Conservation (phyloP, 2,797 vertebrate species). For the Microctenopoma steveboyesi region DNA sequence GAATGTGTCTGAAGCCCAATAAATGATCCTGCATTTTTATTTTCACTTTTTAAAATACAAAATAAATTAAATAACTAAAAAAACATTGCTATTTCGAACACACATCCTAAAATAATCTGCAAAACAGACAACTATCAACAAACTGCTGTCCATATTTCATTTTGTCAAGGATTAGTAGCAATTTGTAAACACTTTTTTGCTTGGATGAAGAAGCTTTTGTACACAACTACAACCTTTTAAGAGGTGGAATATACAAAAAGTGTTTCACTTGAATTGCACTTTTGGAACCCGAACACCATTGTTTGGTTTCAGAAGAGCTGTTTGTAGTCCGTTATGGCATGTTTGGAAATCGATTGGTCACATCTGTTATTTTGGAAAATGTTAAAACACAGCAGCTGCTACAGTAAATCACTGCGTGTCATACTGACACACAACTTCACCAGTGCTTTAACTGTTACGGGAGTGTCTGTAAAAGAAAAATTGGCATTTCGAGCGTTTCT, state of each 20-base stretch:
- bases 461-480: not conserved
- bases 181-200: not conserved
- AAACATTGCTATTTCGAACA: not conserved
- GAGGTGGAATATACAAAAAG: conserved; percentile 13
- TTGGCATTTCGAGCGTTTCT: not conserved
- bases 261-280: conserved; percentile 11
- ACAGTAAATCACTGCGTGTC: conserved; percentile 8
- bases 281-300: not conserved
- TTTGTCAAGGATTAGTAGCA: not conserved
- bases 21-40: too few relatives aligned
- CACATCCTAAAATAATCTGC: not conserved
- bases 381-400: conserved; percentile 16
- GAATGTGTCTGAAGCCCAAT: too few relatives aligned
- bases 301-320: not conserved
- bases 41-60: too few relatives aligned
- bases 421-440: conserved; percentile 12
- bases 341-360: conserved; percentile 13
- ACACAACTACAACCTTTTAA: conserved; percentile 1
- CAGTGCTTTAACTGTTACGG: not conserved
- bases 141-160: not conserved
- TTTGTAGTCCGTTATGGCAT: conserved; percentile 20
- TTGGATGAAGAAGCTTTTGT: not conserved
- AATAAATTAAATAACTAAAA: too few relatives aligned
- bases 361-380: conserved; percentile 33
- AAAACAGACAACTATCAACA: not conserved